phyloP scores from a whole-genome alignment of 2,113 vertebrate species.

The Mustela lutreola region DNA sequence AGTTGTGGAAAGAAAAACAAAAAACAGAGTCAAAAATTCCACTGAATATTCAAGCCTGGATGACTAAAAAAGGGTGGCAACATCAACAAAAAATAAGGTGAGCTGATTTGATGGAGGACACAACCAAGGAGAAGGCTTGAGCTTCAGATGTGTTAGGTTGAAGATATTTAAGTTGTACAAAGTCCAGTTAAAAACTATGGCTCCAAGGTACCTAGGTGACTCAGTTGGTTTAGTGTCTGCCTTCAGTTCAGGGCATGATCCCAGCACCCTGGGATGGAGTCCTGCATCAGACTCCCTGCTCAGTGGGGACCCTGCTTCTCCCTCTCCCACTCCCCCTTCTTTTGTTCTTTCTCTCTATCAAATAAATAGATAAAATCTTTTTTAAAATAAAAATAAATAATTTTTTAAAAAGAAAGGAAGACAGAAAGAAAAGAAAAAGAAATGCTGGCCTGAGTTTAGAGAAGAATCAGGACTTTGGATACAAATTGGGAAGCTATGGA shows the following conservation, averaged over 20 bases:
- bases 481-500: not conserved
- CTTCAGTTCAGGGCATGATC: not conserved
- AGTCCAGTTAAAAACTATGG: not conserved
- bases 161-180: not conserved
- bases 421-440: not conserved
- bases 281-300: not conserved
- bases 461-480: not conserved
- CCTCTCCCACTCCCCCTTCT: not conserved
- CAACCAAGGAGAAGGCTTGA: not conserved
- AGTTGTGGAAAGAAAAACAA: not conserved
- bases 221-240: not conserved
- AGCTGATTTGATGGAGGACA: not conserved
- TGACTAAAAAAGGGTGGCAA: not conserved
- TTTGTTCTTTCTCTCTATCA: not conserved
- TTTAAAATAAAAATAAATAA: too few species aligned
- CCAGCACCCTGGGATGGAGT: not conserved
- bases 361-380: not conserved
- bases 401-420: not conserved
- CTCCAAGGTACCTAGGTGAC: too few species aligned
- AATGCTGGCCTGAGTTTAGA: not conserved
- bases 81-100: not conserved
- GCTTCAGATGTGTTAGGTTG: not conserved
- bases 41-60: not conserved
- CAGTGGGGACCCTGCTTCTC: not conserved
- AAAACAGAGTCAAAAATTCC: not conserved